phyloP scores from a whole-genome alignment of 2,888 invertebrate genomes.

The Oxyscelio sp. region DNA sequence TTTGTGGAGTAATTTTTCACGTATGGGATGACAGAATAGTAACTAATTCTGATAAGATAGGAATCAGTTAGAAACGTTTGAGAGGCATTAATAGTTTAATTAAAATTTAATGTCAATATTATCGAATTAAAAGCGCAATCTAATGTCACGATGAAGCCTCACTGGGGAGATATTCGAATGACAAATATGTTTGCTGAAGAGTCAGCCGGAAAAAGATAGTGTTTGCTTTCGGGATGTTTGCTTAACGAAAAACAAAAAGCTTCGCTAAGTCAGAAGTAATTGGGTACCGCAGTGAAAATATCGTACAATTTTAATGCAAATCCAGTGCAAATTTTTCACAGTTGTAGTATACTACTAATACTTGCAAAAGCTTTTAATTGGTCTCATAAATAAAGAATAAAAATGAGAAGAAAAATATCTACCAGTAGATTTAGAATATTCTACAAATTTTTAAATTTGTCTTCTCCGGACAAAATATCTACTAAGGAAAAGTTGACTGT shows the following conservation, averaged over 20 bases:
- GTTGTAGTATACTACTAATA: too few relatives aligned
- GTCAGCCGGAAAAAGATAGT: background rate
- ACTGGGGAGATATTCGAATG: background rate
- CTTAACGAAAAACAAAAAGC: background rate
- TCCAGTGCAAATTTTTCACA: background rate
- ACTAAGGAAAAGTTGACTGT: too few relatives aligned
- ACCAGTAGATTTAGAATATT: too few relatives aligned
- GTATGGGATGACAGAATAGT: slow-evolving; percentile 2
- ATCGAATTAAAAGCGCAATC: background rate
- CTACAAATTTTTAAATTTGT: too few relatives aligned
- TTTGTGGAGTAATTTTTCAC: slow-evolving; percentile 38
- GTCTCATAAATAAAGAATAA: too few relatives aligned
- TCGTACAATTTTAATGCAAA: background rate
- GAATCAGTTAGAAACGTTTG: background rate
- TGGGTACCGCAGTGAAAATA: background rate
- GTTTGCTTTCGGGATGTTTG: background rate
- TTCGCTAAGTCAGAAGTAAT: background rate
- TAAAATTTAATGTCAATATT: slow-evolving; percentile 53
- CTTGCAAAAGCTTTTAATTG: too few relatives aligned
- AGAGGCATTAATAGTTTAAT: slow-evolving; percentile 41
- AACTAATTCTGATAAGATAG: slow-evolving; percentile 32
- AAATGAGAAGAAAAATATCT: too few relatives aligned
- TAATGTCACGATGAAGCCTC: background rate
- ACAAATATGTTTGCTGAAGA: slow-evolving; percentile 15
- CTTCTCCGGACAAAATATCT: too few relatives aligned